Base-by-base conservation (phyloP, 2,888 invertebrate genomes). In the Sthenelais limicola region DNA sequence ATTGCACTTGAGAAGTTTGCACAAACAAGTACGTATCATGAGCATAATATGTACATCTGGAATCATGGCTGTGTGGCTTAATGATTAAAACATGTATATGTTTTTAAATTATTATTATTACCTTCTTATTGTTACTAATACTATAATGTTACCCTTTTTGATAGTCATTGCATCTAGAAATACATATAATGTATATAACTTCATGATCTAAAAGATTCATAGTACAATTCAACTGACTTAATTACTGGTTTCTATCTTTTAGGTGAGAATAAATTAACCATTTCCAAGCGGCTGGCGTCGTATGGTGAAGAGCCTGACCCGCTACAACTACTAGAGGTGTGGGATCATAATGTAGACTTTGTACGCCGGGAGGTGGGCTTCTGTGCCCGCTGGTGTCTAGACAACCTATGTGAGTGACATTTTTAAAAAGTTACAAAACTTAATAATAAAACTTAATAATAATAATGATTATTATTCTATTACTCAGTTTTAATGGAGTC, bases 1-100 rank as follows among this genome's bases (percentile, higher is more conserved):
- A 93, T 97, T 82, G 95, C 96, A 28, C 88, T 97, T 82, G 96
- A 97, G 88, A 97, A 97, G 86, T 96, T 96, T 88, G 94, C 96
- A 73, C 94, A 94, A 88, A 96, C 96, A 74, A 94, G 94, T 91
- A 86, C 83, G 86, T 83, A 54, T 62, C 15, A 24, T 26, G 38
- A n/a, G n/a, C n/a, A n/a, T n/a, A n/a, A n/a, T n/a, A n/a, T n/a
- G n/a, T n/a, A n/a, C n/a, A n/a, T n/a, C n/a, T n/a, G n/a, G n/a
- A n/a, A n/a, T n/a, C n/a, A n/a, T n/a, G n/a, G n/a, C n/a, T n/a
- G n/a, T n/a, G n/a, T n/a, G n/a, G n/a, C n/a, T n/a, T n/a, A n/a
- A n/a, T n/a, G n/a, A n/a, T n/a, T n/a, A n/a, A n/a, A n/a, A n/a
- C n/a, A n/a, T n/a, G n/a, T n/a, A n/a, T n/a, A n/a, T n/a, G n/a